phyloP scores from a whole-genome alignment of 2,113 vertebrate genomes.

The Hippocampus mohnikei region DNA sequence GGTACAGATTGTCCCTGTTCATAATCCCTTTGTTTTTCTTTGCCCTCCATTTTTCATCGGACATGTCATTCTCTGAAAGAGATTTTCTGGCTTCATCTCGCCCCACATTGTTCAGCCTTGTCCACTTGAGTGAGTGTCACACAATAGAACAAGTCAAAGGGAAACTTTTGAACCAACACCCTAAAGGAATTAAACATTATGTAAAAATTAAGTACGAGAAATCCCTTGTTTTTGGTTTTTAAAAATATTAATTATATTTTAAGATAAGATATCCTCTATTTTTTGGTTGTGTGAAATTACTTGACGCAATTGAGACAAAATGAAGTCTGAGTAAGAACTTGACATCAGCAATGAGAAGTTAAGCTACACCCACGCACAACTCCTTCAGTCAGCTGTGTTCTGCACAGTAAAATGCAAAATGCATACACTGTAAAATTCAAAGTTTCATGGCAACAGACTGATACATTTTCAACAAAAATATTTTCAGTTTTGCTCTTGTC shows the following conservation, averaged over 20 bases:
- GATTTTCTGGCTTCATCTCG: slow-evolving; percentile 38
- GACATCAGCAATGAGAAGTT: no score
- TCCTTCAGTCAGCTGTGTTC: background rate
- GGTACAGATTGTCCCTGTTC: slow-evolving; percentile 50
- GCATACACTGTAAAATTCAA: no score
- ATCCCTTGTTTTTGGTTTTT: background rate
- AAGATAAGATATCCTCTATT: no score
- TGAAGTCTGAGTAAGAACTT: no score
- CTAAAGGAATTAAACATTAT: background rate
- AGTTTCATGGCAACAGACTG: no score
- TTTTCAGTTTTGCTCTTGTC: no score
- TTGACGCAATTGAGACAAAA: background rate
- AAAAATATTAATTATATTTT: background rate
- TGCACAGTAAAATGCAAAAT: no score
- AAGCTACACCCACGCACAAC: no score
- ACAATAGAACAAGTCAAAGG: background rate
- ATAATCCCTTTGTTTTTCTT: slow-evolving; percentile 69
- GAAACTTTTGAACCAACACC: slow-evolving; percentile 22
- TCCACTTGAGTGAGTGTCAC: slow-evolving; percentile 29
- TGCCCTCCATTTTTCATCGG: slow-evolving; percentile 42
- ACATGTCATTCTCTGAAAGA: slow-evolving; percentile 41
- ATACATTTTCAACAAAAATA: no score
- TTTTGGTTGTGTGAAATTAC: background rate
- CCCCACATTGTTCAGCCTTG: slow-evolving; percentile 32
- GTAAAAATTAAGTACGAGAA: background rate